Evolutionary conservation across 2,797 vertebrate genomes (phyloP), one percentile per base, ranked within the genome.

Genomic region (Poeciliopsis infans): DNA sequence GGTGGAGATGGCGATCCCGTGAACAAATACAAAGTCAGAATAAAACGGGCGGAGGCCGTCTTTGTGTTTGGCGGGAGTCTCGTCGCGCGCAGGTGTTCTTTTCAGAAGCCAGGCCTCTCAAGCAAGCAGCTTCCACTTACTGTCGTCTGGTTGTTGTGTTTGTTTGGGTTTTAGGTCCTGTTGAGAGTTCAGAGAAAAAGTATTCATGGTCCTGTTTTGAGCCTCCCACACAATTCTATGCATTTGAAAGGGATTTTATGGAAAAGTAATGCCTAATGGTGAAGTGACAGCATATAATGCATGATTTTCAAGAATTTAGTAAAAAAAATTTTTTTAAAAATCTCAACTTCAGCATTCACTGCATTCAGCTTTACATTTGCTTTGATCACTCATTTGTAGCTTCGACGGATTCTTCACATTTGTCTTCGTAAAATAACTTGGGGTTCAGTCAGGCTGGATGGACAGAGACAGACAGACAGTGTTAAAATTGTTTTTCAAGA

Each of bases 71-170:
- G 68, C 33, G 66, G 76, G 86, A 78, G 80, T 82, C 82, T 87
- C 81, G 83, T 69, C 85, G 86, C 80, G 72, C 61, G 93, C 95
- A 95, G 95, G 94, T 95, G 94, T 92, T 95, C 91, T 90, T 95
- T 95, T 93, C 93, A 95, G 86, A 18, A n/a, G 23, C 18, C 10
- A 68, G 36, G 36, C 36, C 4, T 68, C 64, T 41, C 20, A 10
- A 41, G 16, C 36, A 68, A 41, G 10, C 6, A 23, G 64, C 36
- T 41, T 25, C 64, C 64, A 68, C 20, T 64, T 25, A 23, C 20
- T 6, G 33, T 25, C 39, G 10, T 10, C 64, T 1, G 39, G 16
- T 68, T 41, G 61, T 3, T 66, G 64, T 0, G 10, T 68, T 68
- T 68, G 64, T 68, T 41, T 68, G 36, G 64, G 64, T 41, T 68